Evolutionary conservation across 2,797 vertebrate species (phyloP).

Genomic region (Coilia nasus): DNA sequence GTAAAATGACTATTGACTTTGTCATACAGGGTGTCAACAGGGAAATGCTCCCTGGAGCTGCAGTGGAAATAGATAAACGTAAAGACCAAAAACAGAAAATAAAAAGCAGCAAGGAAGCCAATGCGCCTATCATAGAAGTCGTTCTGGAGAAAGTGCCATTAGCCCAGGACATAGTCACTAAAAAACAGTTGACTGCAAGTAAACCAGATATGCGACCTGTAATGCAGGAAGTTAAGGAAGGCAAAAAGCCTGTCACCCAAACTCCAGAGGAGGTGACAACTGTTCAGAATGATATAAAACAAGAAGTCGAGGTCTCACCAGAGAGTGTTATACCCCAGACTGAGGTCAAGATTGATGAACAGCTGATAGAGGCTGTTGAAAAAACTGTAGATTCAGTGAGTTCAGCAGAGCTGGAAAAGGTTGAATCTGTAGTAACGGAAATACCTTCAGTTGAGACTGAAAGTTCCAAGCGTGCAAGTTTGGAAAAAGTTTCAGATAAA

Average conservation of each 20-base stretch:
- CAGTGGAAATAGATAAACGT: not conserved
- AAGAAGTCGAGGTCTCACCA: slow-evolving; percentile 8
- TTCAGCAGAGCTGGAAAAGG: slow-evolving; percentile 42
- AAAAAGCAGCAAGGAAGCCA: not conserved
- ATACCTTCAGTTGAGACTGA: not conserved
- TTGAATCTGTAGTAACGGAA: slow-evolving; percentile 30
- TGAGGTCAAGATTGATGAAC: not conserved
- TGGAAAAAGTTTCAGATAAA: not conserved
- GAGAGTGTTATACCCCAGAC: slow-evolving; percentile 11
- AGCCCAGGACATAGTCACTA: not conserved
- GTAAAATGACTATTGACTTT: not conserved
- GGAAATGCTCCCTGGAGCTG: not conserved
- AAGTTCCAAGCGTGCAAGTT: not conserved
- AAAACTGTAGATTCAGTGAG: slow-evolving; percentile 28
- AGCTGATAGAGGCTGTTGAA: slow-evolving; percentile 24
- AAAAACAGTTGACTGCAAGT: not conserved
- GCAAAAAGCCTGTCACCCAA: not conserved
- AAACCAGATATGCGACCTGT: not conserved
- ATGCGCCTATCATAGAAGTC: not conserved
- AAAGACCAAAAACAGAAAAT: not conserved
- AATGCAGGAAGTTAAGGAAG: not conserved
- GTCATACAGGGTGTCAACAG: not conserved
- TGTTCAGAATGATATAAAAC: slow-evolving; percentile 17
- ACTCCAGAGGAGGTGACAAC: not conserved
- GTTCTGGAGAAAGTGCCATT: not conserved